Percentiles rank a stretch among this genome's conserved stretches.
Conservation (phyloP, 2,113 vertebrate genomes). For the Anarrhichthys ocellatus region DNA sequence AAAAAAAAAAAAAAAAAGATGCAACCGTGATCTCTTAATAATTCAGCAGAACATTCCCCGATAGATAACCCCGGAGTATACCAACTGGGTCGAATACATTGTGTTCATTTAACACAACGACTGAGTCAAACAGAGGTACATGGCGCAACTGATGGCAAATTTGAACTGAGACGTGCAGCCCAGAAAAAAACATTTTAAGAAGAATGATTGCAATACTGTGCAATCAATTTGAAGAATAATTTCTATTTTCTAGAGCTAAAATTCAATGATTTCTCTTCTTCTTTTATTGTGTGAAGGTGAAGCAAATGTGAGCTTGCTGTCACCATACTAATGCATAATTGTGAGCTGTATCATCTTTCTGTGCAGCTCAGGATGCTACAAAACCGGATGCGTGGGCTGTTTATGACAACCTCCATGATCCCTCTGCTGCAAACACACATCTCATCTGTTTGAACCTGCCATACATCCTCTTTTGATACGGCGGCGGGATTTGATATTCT, state of each 20-base stretch:
- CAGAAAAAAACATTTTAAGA: background rate
- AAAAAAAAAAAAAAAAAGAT: background rate
- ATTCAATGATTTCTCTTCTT: background rate
- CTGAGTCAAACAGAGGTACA: background rate
- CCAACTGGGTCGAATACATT: conserved; percentile 8
- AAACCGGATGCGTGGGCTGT: background rate
- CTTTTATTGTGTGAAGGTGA: background rate
- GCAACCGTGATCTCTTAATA: conserved; percentile 12
- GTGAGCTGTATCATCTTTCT: background rate
- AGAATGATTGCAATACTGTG: background rate
- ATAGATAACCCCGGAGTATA: background rate
- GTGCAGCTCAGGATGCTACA: background rate
- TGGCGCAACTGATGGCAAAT: background rate
- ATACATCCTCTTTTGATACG: background rate
- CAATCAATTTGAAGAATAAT: background rate
- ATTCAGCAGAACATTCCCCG: conserved; percentile 22
- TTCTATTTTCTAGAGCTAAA: background rate
- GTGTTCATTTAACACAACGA: conserved; percentile 1
- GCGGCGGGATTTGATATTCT: background rate
- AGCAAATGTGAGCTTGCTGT: background rate
- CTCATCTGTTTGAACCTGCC: background rate
- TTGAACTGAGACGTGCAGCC: background rate
- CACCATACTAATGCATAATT: conserved; percentile 6
- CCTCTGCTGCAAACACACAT: background rate
- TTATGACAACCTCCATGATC: background rate